Conservation (phyloP, 2,797 vertebrate genomes). For the Gymnocypris eckloni region DNA sequence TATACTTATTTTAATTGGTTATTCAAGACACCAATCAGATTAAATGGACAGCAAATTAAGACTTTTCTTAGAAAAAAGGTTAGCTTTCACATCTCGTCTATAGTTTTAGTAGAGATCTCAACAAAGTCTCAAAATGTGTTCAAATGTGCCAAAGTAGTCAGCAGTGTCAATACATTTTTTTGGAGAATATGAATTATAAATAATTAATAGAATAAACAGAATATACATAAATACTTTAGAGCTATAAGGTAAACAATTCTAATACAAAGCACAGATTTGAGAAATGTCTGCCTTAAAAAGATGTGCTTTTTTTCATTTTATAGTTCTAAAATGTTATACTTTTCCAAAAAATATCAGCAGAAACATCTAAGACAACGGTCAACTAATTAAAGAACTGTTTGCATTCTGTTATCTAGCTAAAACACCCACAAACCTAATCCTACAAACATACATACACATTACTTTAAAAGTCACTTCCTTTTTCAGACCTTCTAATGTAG, state of each 20-base stretch:
- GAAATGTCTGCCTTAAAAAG: background rate
- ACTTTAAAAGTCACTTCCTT: background rate
- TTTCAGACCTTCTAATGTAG: background rate
- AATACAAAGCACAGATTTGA: background rate
- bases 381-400: background rate
- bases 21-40: background rate
- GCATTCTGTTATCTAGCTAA: background rate
- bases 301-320: background rate
- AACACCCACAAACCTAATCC: background rate
- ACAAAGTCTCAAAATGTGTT: background rate
- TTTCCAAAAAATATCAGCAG: background rate
- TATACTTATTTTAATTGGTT: background rate
- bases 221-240: no score
- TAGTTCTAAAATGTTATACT: background rate
- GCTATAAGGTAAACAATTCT: no score
- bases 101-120: background rate
- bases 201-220: background rate
- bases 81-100: background rate
- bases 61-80: background rate
- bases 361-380: background rate
- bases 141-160: background rate
- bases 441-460: background rate
- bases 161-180: background rate
- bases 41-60: background rate
- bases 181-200: background rate